Evolutionary conservation across 2,888 invertebrate genomes (phyloP).

Genomic region (Drosophila affinis): DNA sequence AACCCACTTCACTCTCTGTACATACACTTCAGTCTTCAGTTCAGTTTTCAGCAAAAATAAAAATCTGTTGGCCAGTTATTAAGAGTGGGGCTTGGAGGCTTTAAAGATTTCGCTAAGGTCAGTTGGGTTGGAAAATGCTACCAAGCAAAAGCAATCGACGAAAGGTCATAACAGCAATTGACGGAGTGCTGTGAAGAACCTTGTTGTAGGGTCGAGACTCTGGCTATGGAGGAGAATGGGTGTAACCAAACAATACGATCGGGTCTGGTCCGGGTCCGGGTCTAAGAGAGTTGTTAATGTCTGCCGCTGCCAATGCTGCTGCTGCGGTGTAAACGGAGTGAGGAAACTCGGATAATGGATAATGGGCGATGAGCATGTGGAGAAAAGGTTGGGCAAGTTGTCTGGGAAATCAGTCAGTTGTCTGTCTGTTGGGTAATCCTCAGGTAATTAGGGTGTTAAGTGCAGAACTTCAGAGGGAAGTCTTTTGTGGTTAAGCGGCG

Average conservation of each 20-base stretch:
- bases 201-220: conserved; percentile 62
- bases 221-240: conserved; percentile 44
- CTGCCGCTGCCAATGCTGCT: conserved; percentile 4
- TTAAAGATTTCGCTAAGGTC: conserved; percentile 61
- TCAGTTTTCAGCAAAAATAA: conserved; percentile 56
- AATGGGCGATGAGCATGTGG: too few relatives aligned
- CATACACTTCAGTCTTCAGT: conserved; percentile 40
- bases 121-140: conserved; percentile 51
- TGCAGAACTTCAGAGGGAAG: too few relatives aligned
- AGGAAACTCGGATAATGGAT: too few relatives aligned
- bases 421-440: too few relatives aligned
- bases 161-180: conserved; percentile 69
- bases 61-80: conserved; percentile 54
- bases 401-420: too few relatives aligned
- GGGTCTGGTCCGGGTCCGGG: not conserved
- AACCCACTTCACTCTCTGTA: conserved; percentile 45
- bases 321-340: not conserved
- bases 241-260: conserved; percentile 48
- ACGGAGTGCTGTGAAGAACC: conserved; percentile 61
- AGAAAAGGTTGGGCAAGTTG: too few relatives aligned
- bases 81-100: conserved; percentile 55
- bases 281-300: conserved; percentile 22
- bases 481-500: too few relatives aligned
- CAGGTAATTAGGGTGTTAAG: too few relatives aligned
- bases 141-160: conserved; percentile 38